Conservation (phyloP, 2,113 vertebrate genomes). For the Plecturocebus donacophilus region DNA sequence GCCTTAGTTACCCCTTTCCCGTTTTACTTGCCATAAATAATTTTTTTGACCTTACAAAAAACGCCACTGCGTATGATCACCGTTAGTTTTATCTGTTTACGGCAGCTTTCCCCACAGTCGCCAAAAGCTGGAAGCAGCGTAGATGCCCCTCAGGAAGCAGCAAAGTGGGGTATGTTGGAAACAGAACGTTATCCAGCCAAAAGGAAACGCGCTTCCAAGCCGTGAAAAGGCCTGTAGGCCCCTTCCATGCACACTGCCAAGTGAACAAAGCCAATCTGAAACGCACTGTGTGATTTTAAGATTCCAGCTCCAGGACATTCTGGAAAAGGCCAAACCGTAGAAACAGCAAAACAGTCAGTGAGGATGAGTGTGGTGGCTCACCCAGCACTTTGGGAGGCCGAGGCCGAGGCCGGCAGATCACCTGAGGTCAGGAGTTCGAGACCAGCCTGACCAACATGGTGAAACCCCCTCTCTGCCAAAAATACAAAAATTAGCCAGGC, state of each 20-base stretch:
- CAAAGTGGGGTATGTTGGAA: fast-evolving
- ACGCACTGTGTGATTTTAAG: fast-evolving
- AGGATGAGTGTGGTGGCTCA: too few relatives aligned
- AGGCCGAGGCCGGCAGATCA: too few relatives aligned
- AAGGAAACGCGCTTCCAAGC: fast-evolving
- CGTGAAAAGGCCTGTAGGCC: fast-evolving
- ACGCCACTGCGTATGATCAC: fast-evolving
- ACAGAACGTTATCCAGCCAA: neutral
- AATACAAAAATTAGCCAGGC: too few relatives aligned
- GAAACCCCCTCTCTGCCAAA: too few relatives aligned
- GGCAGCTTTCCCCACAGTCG: neutral
- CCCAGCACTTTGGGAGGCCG: too few relatives aligned
- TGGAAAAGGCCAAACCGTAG: neutral
- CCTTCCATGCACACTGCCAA: fast-evolving
- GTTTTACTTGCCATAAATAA: neutral
- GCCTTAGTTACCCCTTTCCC: neutral
- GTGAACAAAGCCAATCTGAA: neutral
- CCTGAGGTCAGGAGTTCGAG: too few relatives aligned
- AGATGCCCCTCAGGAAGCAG: neutral
- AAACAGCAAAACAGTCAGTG: neutral
- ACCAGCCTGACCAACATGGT: too few relatives aligned
- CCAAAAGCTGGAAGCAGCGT: neutral
- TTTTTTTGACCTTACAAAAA: neutral
- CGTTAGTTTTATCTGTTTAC: neutral
- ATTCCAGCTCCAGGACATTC: neutral